These are phyloP conservation scores for Phalanger gymnotis DNA, from an alignment of 2,797 vertebrate species.

Conservation along the genomic window DNA sequence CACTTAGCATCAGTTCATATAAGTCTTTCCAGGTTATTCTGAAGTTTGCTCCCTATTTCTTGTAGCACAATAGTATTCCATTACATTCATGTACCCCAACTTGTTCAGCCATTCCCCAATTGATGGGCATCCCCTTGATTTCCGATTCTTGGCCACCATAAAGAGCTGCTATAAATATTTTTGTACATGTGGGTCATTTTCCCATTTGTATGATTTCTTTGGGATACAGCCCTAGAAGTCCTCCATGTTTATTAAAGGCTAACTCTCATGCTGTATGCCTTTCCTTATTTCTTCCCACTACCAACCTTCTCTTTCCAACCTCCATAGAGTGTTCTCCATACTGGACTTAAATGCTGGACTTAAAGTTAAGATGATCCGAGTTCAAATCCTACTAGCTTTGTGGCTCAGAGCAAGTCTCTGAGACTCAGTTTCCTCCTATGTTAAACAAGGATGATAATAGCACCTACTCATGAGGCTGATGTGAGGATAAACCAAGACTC, in stretches of 20 bases:
- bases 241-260: neutral
- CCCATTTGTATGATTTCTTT: no score
- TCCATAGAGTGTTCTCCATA: neutral
- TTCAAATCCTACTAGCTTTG: neutral
- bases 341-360: neutral
- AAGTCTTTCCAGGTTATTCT: no score
- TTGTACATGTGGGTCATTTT: no score
- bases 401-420: neutral
- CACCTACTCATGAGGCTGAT: neutral
- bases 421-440: slow-evolving; percentile 1
- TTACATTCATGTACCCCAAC: no score
- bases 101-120: no score
- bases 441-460: neutral
- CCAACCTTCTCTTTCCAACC: neutral
- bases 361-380: neutral
- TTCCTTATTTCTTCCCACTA: neutral
- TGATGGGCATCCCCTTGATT: no score
- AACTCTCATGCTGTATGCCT: neutral
- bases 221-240: no score
- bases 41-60: no score
- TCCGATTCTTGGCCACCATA: no score
- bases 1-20: no score
- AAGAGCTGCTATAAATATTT: no score
- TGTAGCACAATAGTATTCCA: no score
- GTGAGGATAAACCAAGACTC: neutral